Percentiles rank a stretch among this genome's conserved stretches.
phyloP scores from a whole-genome alignment of 2,797 vertebrate genomes.

The Sebastes steindachneri region DNA sequence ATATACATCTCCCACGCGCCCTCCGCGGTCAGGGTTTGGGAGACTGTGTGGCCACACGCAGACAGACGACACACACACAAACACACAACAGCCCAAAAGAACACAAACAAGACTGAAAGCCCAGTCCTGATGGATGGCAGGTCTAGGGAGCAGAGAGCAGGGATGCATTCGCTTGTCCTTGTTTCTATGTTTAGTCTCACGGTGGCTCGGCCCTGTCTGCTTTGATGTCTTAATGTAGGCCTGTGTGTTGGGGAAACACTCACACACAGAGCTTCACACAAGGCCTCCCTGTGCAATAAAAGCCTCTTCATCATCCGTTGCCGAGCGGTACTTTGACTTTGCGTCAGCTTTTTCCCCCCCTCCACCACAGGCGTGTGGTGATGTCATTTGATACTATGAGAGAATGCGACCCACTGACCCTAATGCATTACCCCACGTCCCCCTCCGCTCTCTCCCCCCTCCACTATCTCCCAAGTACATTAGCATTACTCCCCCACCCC shows the following conservation, averaged over 20 bases:
- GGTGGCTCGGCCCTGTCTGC: constrained; percentile 19
- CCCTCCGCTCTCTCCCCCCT: constrained; percentile 3
- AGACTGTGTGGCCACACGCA: constrained; percentile 65
- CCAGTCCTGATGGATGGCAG: constrained; percentile 60
- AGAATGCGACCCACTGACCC: constrained; percentile 84
- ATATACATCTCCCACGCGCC: constrained; percentile 62
- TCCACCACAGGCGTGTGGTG: constrained; percentile 44
- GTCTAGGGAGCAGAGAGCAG: constrained; percentile 30
- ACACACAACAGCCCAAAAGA: constrained; percentile 35
- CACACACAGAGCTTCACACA: neutral
- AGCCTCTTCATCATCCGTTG: constrained; percentile 69
- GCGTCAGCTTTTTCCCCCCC: constrained; percentile 27
- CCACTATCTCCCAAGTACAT: constrained; percentile 69
- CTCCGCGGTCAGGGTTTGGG: constrained; percentile 35
- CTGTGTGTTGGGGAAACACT: constrained; percentile 21
- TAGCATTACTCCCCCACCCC: constrained; percentile 61
- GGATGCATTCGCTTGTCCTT: constrained; percentile 45
- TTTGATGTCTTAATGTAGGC: constrained; percentile 37
- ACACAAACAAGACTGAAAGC: constrained; percentile 59
- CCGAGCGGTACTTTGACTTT: constrained; percentile 62
- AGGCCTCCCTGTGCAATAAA: constrained; percentile 51
- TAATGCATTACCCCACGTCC: constrained; percentile 63
- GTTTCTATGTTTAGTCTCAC: constrained; percentile 71
- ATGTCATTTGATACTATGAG: constrained; percentile 83
- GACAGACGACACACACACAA: constrained; percentile 40